Evolutionary conservation across 2,113 vertebrate species (phyloP).

Genomic region (Vidua chalybeata): DNA sequence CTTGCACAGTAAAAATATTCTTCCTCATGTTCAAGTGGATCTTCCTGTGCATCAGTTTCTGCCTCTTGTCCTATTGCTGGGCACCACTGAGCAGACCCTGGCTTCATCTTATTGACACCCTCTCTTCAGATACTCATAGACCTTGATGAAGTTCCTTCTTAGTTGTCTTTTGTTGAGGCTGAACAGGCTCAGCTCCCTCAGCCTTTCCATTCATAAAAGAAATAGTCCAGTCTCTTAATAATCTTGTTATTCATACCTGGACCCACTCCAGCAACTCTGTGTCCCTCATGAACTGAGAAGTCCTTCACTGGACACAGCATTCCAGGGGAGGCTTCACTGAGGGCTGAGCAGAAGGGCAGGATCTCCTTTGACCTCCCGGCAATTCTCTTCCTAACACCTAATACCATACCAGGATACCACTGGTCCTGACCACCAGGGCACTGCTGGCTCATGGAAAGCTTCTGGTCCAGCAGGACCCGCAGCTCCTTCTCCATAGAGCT

Average conservation of each 20-base stretch:
- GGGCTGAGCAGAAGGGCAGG: neutral
- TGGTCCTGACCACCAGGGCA: neutral
- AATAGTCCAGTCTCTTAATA: neutral
- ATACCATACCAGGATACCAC: too few species aligned
- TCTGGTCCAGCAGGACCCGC: rapidly evolving
- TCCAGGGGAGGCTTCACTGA: neutral
- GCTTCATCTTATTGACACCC: neutral
- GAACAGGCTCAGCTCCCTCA: neutral
- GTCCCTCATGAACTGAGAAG: neutral
- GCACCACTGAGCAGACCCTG: neutral
- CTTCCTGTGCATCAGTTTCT: neutral
- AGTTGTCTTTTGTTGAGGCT: neutral
- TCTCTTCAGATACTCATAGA: neutral
- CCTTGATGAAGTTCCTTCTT: neutral
- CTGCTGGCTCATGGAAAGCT: neutral
- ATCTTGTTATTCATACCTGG: rapidly evolving
- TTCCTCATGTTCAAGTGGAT: neutral
- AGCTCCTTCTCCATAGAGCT: neutral
- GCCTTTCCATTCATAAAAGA: neutral
- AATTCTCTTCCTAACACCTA: neutral
- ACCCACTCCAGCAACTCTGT: neutral
- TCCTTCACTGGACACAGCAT: neutral
- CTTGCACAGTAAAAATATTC: neutral
- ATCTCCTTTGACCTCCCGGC: neutral
- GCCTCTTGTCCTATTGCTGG: neutral